Percentiles rank a stretch among this genome's conserved stretches.
Evolutionary conservation across 37 sponge, comb jelly and placozoan genomes (phyloP).

Genomic region (Corticium candelabrum): DNA sequence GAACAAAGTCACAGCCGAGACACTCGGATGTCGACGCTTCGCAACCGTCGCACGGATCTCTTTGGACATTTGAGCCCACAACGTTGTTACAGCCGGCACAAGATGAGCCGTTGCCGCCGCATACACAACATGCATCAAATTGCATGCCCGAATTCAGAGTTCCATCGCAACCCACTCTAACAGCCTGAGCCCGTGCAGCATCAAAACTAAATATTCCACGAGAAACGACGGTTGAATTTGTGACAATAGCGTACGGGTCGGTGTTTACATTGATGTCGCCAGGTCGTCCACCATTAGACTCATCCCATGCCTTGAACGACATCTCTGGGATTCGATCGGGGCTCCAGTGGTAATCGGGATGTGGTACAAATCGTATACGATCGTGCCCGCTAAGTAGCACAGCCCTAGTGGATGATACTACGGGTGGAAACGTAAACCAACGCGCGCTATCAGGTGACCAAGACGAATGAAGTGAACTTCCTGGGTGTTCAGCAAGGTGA

Average conservation of each 20-base stretch:
- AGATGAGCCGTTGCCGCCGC: constrained; percentile 54
- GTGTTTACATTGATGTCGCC: constrained; percentile 47
- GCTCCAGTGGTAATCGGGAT: constrained; percentile 50
- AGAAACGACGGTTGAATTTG: neutral
- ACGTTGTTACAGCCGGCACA: constrained; percentile 54
- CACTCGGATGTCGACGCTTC: constrained; percentile 24
- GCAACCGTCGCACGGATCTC: constrained; percentile 53
- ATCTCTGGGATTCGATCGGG: constrained; percentile 29
- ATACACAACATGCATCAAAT: constrained; percentile 73
- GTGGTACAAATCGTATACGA: constrained; percentile 51
- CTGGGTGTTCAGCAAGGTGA: neutral
- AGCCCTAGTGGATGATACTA: constrained; percentile 29
- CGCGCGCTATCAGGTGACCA: neutral
- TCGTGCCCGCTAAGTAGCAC: constrained; percentile 54
- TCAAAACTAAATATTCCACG: constrained; percentile 37
- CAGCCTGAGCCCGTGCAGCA: constrained; percentile 16
- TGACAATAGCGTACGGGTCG: constrained; percentile 32
- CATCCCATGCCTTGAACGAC: constrained; percentile 63
- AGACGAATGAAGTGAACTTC: neutral
- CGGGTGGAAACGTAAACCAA: constrained; percentile 61
- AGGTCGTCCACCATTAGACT: constrained; percentile 19
- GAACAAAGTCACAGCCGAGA: constrained; percentile 69
- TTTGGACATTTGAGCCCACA: constrained; percentile 6
- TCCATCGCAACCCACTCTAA: constrained; percentile 62
- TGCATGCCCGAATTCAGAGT: constrained; percentile 32